phyloP scores from a whole-genome alignment of 2,888 invertebrate species.

The Neelides folsomi region DNA sequence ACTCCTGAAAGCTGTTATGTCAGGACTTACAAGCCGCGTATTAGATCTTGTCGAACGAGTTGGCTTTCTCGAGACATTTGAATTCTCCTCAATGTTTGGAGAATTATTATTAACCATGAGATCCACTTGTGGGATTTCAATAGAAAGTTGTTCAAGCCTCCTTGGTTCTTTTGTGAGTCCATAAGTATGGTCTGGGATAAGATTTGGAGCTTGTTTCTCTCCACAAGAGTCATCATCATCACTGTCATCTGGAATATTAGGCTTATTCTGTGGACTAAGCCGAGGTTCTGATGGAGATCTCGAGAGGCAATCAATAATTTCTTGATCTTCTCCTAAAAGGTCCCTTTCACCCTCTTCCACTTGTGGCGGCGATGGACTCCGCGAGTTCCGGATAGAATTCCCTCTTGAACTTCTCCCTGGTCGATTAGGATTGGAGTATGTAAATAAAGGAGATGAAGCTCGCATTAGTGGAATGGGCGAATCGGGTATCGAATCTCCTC shows the following conservation, averaged over 20 bases:
- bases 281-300: slow-evolving; percentile 17
- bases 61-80: slow-evolving; percentile 25
- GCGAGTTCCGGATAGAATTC: slow-evolving; percentile 7
- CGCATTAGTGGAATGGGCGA: slow-evolving; percentile 26
- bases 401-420: slow-evolving; percentile 11
- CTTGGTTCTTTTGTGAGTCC: slow-evolving; percentile 20
- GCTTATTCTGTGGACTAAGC: slow-evolving; percentile 21
- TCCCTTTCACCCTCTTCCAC: slow-evolving; percentile 21
- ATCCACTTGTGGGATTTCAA: slow-evolving; percentile 58
- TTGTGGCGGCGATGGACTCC: slow-evolving; percentile 17
- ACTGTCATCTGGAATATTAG: slow-evolving; percentile 34
- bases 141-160: slow-evolving; percentile 60
- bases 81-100: background rate
- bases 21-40: slow-evolving; percentile 35
- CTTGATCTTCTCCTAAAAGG: slow-evolving; percentile 32
- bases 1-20: slow-evolving; percentile 32
- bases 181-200: slow-evolving; percentile 25
- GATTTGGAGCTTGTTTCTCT: slow-evolving; percentile 32
- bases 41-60: slow-evolving; percentile 37
- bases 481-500: slow-evolving; percentile 6
- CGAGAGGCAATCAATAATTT: slow-evolving; percentile 31
- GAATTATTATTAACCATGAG: slow-evolving; percentile 36
- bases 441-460: slow-evolving; percentile 56
- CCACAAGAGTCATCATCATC: slow-evolving; percentile 26
- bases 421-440: slow-evolving; percentile 57